Percentiles rank a stretch among this genome's conserved stretches.
Conservation (phyloP, 2,888 invertebrate species). For the Tholera decimalis region DNA sequence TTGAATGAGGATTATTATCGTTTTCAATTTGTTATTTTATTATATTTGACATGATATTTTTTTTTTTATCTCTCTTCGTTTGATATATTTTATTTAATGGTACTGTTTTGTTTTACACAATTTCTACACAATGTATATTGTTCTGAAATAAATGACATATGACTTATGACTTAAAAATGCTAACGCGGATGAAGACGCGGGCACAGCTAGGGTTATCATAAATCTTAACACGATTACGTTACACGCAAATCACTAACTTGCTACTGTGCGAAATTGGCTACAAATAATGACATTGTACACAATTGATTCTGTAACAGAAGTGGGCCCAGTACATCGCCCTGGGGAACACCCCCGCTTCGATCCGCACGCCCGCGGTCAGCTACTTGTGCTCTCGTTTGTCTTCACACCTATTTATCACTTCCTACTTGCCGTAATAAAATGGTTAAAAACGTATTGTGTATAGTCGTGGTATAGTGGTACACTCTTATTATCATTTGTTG, state of each 20-base stretch:
- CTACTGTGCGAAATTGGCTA: slow-evolving; percentile 23
- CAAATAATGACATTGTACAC: slow-evolving; percentile 49
- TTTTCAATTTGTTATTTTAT: too few species aligned
- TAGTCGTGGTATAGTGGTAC: slow-evolving; percentile 40
- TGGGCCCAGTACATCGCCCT: slow-evolving; percentile 66
- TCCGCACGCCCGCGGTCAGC: slow-evolving; percentile 34
- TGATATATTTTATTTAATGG: too few species aligned
- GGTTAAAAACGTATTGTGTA: too few species aligned
- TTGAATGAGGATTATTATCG: too few species aligned
- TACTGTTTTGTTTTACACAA: too few species aligned
- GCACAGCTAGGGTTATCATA: too few species aligned
- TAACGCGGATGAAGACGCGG: too few species aligned
- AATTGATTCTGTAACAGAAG: slow-evolving; percentile 60
- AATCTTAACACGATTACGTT: neutral
- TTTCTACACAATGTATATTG: too few species aligned
- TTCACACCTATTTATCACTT: slow-evolving; percentile 59
- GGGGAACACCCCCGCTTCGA: slow-evolving; percentile 62
- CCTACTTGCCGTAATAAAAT: slow-evolving; percentile 48
- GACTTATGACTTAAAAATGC: too few species aligned
- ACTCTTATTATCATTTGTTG: slow-evolving; percentile 46
- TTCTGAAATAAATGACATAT: too few species aligned
- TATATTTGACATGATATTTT: too few species aligned
- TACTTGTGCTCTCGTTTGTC: slow-evolving; percentile 60
- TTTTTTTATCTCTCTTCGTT: too few species aligned
- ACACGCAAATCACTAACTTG: slow-evolving; percentile 11